Evolutionary conservation across 2,797 vertebrate species (phyloP).

Genomic region (Lagorchestes hirsutus): DNA sequence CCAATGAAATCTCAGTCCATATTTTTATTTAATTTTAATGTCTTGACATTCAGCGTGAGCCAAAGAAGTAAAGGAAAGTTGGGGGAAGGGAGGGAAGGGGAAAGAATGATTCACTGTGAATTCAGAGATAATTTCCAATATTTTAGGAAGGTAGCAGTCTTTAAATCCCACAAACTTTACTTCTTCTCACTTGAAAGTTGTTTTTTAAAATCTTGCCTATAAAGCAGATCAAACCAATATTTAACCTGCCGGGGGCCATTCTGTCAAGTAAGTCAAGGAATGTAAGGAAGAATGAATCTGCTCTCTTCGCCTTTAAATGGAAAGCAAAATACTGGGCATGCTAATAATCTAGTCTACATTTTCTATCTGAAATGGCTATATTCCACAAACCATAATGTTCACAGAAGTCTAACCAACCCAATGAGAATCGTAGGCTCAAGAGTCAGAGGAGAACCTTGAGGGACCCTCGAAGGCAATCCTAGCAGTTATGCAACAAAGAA

Average conservation of each 20-base stretch:
- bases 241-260: background rate
- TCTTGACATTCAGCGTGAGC: background rate
- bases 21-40: background rate
- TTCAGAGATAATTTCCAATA: conserved; percentile 10
- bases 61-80: conserved; percentile 9
- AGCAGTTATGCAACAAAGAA: background rate
- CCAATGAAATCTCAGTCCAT: background rate
- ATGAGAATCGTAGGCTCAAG: background rate
- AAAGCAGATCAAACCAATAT: background rate
- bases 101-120: background rate
- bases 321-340: background rate
- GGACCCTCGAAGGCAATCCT: background rate
- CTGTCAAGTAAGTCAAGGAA: background rate
- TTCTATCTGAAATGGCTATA: background rate
- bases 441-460: background rate
- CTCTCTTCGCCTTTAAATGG: background rate
- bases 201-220: background rate
- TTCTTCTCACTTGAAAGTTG: background rate
- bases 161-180: background rate
- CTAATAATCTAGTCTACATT: background rate
- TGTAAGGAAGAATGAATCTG: background rate
- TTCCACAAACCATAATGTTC: background rate
- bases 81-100: background rate
- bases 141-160: background rate
- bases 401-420: background rate